Base-by-base conservation (phyloP, 2,797 vertebrate species). In the Aeoliscus strigatus region DNA sequence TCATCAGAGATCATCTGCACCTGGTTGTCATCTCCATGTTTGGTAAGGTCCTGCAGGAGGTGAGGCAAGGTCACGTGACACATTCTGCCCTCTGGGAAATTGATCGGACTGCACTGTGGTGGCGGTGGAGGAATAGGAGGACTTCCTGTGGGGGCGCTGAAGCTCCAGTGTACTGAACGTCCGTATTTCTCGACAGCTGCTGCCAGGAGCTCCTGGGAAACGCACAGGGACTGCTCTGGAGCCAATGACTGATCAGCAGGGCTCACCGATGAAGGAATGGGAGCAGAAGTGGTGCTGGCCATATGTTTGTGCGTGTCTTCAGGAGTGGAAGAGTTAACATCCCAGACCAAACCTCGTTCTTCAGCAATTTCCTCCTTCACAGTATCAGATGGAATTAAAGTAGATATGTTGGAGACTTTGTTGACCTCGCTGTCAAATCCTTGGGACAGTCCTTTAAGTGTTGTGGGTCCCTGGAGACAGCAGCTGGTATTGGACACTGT, bases 191-290 rank as follows among this genome's bases (percentile, higher is more conserved):
- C 44, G 1, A 72, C 33, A 1, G 73, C 63, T 4, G 54, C 48
- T 1, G 55, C 56, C 0, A 81, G 29, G 9, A 77, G 46, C 47
- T 75, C 51, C 14, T 60, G 71, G 9, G 67, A 39, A 6, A 49
- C 18, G 0, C n/a, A 0, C 45, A 82, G 60, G 14, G 86, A 63
- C 10, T 86, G 87, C 37, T 85, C 84, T 26, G 74, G 56, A 0
- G 86, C 82, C 27, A 90, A 62, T 3, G 90, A 89, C 62, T 93
- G 90, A 39, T 93, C 89, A 0, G 88, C 88, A 16, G 92, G 75
- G 60, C 90, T 84, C 44, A 85, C 87, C 13, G 92, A 81, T 3
- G 88, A 89, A 36, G 81, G 84, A 9, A 86, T 62, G 1, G 81
- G 83, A 18, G 70, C 18, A 3, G 66, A 14, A 1, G 35, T 6